Percentiles rank a stretch among this genome's conserved stretches.
These are phyloP conservation scores for Stictonetta naevosa DNA, from an alignment of 2,113 vertebrate species.

Conservation along the genomic window DNA sequence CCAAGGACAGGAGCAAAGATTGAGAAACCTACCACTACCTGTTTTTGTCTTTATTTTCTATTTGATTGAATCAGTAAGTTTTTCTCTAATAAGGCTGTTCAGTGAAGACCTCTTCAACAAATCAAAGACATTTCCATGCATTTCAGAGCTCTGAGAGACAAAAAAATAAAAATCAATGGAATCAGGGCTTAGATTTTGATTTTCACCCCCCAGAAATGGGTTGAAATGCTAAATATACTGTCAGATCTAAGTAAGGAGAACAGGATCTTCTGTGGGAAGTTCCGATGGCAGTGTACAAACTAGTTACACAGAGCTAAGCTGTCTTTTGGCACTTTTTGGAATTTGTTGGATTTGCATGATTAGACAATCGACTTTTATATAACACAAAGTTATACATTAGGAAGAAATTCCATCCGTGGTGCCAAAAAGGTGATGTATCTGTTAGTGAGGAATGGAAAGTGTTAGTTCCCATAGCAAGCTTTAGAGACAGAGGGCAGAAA, in stretches of 20 bases:
- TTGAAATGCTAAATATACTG: not conserved
- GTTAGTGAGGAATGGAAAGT: conserved; percentile 33
- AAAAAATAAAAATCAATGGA: conserved; percentile 13
- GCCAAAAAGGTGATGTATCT: conserved; percentile 59
- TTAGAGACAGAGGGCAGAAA: conserved; percentile 35
- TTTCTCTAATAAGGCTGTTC: conserved; percentile 58
- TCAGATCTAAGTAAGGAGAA: not conserved
- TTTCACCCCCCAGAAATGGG: not conserved
- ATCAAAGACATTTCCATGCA: conserved; percentile 52
- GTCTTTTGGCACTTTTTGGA: conserved; percentile 52
- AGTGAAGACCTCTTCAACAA: conserved; percentile 44
- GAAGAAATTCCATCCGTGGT: conserved; percentile 51
- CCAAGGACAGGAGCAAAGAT: conserved; percentile 49
- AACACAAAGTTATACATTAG: conserved; percentile 21
- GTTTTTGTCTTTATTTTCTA: conserved; percentile 68
- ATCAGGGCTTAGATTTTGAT: not conserved
- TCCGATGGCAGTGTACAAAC: not conserved
- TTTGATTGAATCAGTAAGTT: conserved; percentile 61
- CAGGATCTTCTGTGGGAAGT: conserved; percentile 10
- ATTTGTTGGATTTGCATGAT: conserved; percentile 66
- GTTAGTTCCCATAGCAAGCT: conserved; percentile 30
- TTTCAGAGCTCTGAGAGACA: conserved; percentile 53
- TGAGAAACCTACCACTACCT: conserved; percentile 44
- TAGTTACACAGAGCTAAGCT: conserved; percentile 37
- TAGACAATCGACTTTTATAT: conserved; percentile 70